A percentile compares a stretch with the other conserved stretches of the same genome.
Evolutionary conservation across 2,113 vertebrate genomes (phyloP).

Genomic region (Pyxicephalus adspersus): DNA sequence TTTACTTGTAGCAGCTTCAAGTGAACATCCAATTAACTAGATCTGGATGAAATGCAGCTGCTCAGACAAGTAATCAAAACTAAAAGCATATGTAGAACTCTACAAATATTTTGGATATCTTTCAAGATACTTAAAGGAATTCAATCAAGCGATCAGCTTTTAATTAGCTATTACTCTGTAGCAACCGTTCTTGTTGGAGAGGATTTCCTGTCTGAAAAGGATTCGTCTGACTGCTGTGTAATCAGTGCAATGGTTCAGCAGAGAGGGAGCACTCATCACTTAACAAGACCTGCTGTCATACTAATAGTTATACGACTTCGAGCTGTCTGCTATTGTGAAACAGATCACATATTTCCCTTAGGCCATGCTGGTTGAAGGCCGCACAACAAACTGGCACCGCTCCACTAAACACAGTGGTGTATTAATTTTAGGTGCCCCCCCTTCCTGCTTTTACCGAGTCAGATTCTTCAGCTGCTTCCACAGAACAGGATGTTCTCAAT

Average conservation of each 20-base stretch:
- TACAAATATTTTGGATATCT: neutral
- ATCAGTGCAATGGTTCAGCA: neutral
- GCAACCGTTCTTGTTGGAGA: neutral
- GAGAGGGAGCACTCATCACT: neutral
- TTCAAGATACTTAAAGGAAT: neutral
- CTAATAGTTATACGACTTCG: neutral
- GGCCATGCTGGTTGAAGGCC: constrained; percentile 3
- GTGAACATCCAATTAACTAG: too few relatives aligned
- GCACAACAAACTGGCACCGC: neutral
- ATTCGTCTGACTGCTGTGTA: neutral
- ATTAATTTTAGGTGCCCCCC: constrained; percentile 43
- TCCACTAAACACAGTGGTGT: constrained; percentile 39
- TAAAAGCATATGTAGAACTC: neutral
- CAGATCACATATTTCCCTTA: neutral
- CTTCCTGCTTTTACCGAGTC: neutral
- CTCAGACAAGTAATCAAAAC: too few relatives aligned
- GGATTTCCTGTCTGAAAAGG: neutral
- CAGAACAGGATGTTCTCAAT: constrained; percentile 24
- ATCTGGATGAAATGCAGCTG: too few relatives aligned
- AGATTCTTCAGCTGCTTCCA: constrained; percentile 21
- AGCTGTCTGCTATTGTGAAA: constrained; percentile 19
- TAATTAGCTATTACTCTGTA: neutral
- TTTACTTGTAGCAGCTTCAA: too few relatives aligned
- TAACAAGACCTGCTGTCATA: neutral
- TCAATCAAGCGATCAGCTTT: neutral